These are phyloP conservation scores for Platycheirus albimanus DNA, from an alignment of 2,888 invertebrate species.

Conservation along the genomic window DNA sequence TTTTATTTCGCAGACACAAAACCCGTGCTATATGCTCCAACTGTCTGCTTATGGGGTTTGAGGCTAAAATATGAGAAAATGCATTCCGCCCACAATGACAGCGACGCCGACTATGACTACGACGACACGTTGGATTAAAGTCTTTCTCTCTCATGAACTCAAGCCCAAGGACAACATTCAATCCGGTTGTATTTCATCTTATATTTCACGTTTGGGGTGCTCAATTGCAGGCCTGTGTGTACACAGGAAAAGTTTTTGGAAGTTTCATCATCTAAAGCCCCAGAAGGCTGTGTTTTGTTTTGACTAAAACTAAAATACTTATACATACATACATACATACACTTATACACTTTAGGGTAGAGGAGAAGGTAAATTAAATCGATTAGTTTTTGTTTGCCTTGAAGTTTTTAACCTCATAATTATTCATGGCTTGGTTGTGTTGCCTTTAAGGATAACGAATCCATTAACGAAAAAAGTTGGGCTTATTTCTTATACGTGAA, in stretches of 20 bases:
- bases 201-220: conserved; percentile 6
- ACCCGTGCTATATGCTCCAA: not conserved
- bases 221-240: conserved; percentile 20
- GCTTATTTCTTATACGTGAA: not conserved
- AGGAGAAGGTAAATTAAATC: conserved; percentile 15
- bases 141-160: conserved; percentile 13
- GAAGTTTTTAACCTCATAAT: conserved; percentile 25
- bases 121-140: conserved; percentile 1
- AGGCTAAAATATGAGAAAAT: conserved; percentile 28
- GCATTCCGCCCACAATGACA: conserved; percentile 16
- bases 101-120: not conserved
- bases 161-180: conserved; percentile 36
- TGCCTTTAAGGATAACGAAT: conserved; percentile 11
- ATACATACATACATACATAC: too few species aligned
- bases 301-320: conserved; percentile 1
- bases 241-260: conserved; percentile 22
- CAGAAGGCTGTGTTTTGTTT: conserved; percentile 19
- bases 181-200: conserved; percentile 31
- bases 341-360: too few species aligned
- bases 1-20: conserved; percentile 56
- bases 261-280: conserved; percentile 6
- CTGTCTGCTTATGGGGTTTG: not conserved
- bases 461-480: conserved; percentile 7
- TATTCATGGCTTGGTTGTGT: conserved; percentile 12
- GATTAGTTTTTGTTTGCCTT: conserved; percentile 19